Conservation (phyloP, 2,888 invertebrate species). For the Amblyjoppa fuscipennis region DNA sequence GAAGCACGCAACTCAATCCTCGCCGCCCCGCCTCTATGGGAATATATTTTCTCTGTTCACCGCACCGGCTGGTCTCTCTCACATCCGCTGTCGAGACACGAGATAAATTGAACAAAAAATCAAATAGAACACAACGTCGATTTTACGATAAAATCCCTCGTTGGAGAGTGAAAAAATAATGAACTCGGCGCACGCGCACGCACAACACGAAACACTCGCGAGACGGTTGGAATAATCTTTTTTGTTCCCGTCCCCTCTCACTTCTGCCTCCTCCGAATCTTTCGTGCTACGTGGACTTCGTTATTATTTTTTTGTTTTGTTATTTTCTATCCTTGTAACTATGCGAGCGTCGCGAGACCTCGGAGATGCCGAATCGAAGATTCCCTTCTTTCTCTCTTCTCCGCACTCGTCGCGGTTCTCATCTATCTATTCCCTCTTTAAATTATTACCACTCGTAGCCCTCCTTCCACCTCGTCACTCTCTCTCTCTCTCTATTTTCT, state of each 20-base stretch:
- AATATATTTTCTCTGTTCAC: slow-evolving; percentile 21
- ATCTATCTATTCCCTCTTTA: no score
- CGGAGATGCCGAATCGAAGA: slow-evolving; percentile 43
- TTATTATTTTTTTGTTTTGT: not conserved
- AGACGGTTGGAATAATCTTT: slow-evolving; percentile 22
- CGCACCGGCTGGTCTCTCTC: slow-evolving; percentile 36
- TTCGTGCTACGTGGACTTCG: not conserved
- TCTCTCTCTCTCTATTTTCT: slow-evolving; percentile 13
- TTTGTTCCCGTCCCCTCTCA: slow-evolving; percentile 10
- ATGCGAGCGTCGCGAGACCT: slow-evolving; percentile 50
- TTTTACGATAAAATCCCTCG: not conserved
- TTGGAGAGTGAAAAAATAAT: slow-evolving; percentile 30
- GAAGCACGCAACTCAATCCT: slow-evolving; percentile 54
- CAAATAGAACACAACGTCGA: slow-evolving; percentile 11
- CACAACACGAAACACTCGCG: slow-evolving; percentile 65
- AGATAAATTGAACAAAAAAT: slow-evolving; percentile 25
- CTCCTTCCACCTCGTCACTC: not conserved
- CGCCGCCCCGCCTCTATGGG: slow-evolving; percentile 4
- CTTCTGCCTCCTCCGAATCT: slow-evolving; percentile 16
- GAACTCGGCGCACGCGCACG: slow-evolving; percentile 63
- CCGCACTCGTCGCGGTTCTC: not conserved
- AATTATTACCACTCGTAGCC: slow-evolving; percentile 22
- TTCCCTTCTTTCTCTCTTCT: slow-evolving; percentile 35
- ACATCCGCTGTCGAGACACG: slow-evolving; percentile 45
- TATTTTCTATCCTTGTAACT: slow-evolving; percentile 17